Conservation (phyloP, 30 jellyfish, hydroid and myxozoan species). For the Aurelia sp. region DNA sequence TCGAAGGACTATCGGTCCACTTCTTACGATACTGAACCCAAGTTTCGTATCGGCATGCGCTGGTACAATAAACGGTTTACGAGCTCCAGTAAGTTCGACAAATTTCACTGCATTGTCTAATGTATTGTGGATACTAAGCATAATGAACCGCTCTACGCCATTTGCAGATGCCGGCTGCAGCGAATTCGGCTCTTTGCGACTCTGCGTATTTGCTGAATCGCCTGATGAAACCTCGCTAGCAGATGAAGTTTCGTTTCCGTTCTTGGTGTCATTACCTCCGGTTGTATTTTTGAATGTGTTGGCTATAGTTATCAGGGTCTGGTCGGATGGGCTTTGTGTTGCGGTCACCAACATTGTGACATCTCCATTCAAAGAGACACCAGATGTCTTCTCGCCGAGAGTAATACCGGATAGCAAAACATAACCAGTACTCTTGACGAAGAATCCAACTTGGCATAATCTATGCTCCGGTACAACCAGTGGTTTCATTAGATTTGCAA, state of each 20-base stretch:
- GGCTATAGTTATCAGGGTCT: constrained; percentile 22
- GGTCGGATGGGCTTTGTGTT: constrained; percentile 48
- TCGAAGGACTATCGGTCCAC: constrained; percentile 59
- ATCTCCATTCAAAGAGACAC: constrained; percentile 86
- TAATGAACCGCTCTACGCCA: constrained; percentile 39
- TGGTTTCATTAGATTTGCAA: constrained; percentile 81
- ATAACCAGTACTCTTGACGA: constrained; percentile 70
- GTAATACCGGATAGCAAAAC: constrained; percentile 77
- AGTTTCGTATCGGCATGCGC: constrained; percentile 51
- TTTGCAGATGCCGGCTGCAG: background rate
- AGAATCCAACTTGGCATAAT: constrained; percentile 84
- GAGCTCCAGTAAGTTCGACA: constrained; percentile 73
- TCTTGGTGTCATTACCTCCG: background rate
- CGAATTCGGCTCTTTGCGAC: background rate
- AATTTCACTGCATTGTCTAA: constrained; percentile 35
- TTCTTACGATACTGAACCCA: constrained; percentile 52
- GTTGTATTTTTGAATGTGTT: background rate
- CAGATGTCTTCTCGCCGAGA: constrained; percentile 58
- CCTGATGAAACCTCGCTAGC: background rate
- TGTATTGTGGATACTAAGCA: constrained; percentile 53
- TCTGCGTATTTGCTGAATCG: background rate
- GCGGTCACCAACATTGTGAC: constrained; percentile 21
- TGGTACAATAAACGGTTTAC: constrained; percentile 75
- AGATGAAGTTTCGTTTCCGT: background rate
- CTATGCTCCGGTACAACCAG: constrained; percentile 79